Conservation (phyloP, 2,888 invertebrate species). For the Suillia variegata region DNA sequence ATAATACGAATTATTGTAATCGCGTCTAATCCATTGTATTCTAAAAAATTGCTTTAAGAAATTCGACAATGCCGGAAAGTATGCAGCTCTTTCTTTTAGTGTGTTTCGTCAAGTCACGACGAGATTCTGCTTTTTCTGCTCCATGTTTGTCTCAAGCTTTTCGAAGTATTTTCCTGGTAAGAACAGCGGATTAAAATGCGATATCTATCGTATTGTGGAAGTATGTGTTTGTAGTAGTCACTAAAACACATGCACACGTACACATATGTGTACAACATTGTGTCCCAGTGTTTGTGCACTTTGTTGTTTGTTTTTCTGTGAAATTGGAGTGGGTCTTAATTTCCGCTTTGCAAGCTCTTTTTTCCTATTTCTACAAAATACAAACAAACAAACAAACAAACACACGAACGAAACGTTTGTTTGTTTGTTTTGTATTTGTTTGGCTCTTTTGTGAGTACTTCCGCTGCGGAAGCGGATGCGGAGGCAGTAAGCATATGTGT, state of each 20-base stretch:
- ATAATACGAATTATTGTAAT: no score
- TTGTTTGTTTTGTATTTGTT: conserved; percentile 51
- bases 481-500: conserved; percentile 34
- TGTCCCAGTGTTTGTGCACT: conserved; percentile 45
- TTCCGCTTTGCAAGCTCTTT: conserved; percentile 51
- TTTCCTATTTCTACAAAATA: conserved; percentile 13
- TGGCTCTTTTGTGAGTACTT: conserved; percentile 46
- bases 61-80: not conserved
- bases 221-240: conserved; percentile 42
- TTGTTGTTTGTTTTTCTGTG: conserved; percentile 7
- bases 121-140: conserved; percentile 12
- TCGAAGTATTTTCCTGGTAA: conserved; percentile 45
- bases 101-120: not conserved
- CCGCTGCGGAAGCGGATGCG: conserved; percentile 33
- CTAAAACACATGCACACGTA: not conserved
- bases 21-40: no score
- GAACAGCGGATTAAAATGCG: conserved; percentile 49
- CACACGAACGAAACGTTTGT: conserved; percentile 25
- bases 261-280: conserved; percentile 38
- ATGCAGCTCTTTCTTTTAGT: not conserved
- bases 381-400: not conserved
- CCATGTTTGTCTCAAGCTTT: conserved; percentile 29
- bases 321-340: conserved; percentile 38
- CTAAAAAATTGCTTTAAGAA: conserved; percentile 34
- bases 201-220: no score